A percentile compares a stretch with the other conserved stretches of the same genome.
phyloP scores from a whole-genome alignment of 2,888 invertebrate species.

The Pedicia rivosa region DNA sequence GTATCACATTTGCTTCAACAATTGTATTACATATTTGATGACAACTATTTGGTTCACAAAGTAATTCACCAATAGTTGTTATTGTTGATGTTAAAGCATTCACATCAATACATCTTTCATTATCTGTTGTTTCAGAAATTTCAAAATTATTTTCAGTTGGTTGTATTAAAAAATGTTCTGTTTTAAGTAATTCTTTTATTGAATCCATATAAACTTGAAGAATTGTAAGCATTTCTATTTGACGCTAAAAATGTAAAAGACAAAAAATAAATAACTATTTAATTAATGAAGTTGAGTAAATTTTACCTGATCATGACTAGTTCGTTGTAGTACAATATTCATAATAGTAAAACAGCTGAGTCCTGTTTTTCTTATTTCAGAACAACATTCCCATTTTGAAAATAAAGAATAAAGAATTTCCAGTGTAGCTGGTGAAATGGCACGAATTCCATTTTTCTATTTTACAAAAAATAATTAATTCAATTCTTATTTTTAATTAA shows the following conservation, averaged over 20 bases:
- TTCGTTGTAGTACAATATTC: constrained; percentile 37
- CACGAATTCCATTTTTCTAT: constrained; percentile 41
- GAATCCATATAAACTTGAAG: constrained; percentile 30
- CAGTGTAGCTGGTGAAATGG: constrained; percentile 43
- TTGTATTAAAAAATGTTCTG: constrained; percentile 20
- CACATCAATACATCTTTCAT: constrained; percentile 20
- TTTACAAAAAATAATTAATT: constrained; percentile 10
- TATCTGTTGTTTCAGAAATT: constrained; percentile 18
- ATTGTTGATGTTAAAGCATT: constrained; percentile 25
- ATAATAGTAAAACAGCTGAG: constrained; percentile 37
- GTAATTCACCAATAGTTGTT: constrained; percentile 23
- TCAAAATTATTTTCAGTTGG: constrained; percentile 18
- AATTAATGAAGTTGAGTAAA: constrained; percentile 3
- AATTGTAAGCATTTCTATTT: constrained; percentile 36
- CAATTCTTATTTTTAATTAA: too few relatives aligned
- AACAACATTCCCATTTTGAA: constrained; percentile 27
- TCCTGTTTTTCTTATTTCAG: constrained; percentile 29
- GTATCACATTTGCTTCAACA: constrained; percentile 28
- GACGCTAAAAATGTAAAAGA: constrained; percentile 31
- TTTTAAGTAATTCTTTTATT: constrained; percentile 24
- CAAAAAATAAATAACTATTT: constrained; percentile 6
- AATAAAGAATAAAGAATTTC: constrained; percentile 38
- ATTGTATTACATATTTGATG: constrained; percentile 24
- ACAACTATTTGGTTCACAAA: constrained; percentile 17
- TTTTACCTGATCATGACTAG: constrained; percentile 36